Conservation (phyloP, 2,797 vertebrate genomes). For the Hozukius guyotensis region DNA sequence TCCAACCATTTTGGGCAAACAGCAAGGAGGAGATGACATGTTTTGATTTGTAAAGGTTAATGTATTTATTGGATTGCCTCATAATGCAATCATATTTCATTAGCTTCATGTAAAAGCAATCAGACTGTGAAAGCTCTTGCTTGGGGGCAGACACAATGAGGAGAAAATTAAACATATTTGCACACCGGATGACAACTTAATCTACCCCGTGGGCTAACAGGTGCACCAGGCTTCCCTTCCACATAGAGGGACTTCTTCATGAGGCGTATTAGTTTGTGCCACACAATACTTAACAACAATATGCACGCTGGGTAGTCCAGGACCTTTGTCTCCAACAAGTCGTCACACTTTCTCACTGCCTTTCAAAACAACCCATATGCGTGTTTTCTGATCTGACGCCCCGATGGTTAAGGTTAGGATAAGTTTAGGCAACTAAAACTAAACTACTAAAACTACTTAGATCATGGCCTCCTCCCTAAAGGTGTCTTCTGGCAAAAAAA, state of each 20-base stretch:
- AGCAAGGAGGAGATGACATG: conserved; percentile 45
- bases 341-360: accelerated
- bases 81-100: conserved; percentile 66
- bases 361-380: neutral
- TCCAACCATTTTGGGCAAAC: conserved; percentile 46
- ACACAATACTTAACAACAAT: neutral
- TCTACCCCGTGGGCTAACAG: conserved; percentile 46
- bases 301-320: neutral
- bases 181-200: conserved; percentile 45
- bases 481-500: neutral
- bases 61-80: conserved; percentile 70
- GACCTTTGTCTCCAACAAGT: neutral
- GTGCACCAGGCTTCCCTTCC: conserved; percentile 17
- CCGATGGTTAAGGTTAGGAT: neutral
- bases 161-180: conserved; percentile 59
- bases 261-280: conserved; percentile 13
- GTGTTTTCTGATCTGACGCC: neutral
- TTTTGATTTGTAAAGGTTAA: conserved; percentile 77
- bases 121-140: conserved; percentile 44
- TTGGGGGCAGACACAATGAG: conserved; percentile 32
- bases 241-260: conserved; percentile 4
- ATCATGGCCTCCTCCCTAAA: neutral
- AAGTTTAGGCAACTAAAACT: neutral
- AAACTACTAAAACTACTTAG: neutral
- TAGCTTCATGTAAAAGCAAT: conserved; percentile 61